Evolutionary conservation across 2,113 vertebrate genomes (phyloP).

Genomic region (Microtus pennsylvanicus): DNA sequence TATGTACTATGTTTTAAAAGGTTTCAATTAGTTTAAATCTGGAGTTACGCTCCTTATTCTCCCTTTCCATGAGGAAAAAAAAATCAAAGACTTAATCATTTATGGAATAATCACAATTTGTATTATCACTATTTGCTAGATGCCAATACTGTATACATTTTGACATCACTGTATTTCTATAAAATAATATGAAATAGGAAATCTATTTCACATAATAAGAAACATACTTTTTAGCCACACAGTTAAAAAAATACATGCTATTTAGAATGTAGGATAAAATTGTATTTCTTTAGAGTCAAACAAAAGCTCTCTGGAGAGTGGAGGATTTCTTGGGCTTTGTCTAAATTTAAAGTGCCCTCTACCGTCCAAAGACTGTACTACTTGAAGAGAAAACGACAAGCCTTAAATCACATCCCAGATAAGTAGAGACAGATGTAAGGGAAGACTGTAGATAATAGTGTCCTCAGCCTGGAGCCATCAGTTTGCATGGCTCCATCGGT

Average conservation of each 20-base stretch:
- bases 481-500: slow-evolving; percentile 39
- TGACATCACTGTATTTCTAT: slow-evolving; percentile 37
- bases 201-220: slow-evolving; percentile 34
- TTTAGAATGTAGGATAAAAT: slow-evolving; percentile 69
- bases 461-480: not conserved
- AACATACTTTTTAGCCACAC: slow-evolving; percentile 39
- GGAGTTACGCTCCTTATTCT: not conserved
- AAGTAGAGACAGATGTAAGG: slow-evolving; percentile 48
- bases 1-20: slow-evolving; percentile 11
- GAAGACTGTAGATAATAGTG: slow-evolving; percentile 42
- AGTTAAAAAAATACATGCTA: slow-evolving; percentile 18
- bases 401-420: slow-evolving; percentile 65
- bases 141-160: slow-evolving; percentile 14
- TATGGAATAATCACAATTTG: slow-evolving; percentile 35
- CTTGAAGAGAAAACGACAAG: slow-evolving; percentile 55
- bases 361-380: slow-evolving; percentile 85
- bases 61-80: slow-evolving; percentile 49
- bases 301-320: slow-evolving; percentile 87
- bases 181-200: slow-evolving; percentile 37
- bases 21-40: not conserved
- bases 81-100: slow-evolving; percentile 53
- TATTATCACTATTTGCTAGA: slow-evolving; percentile 28
- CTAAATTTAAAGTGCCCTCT: slow-evolving; percentile 92
- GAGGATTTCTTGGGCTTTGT: slow-evolving; percentile 82
- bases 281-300: slow-evolving; percentile 82